These are phyloP conservation scores for Microcebus tavaratra DNA, from an alignment of 2,113 vertebrate genomes.

Conservation along the genomic window DNA sequence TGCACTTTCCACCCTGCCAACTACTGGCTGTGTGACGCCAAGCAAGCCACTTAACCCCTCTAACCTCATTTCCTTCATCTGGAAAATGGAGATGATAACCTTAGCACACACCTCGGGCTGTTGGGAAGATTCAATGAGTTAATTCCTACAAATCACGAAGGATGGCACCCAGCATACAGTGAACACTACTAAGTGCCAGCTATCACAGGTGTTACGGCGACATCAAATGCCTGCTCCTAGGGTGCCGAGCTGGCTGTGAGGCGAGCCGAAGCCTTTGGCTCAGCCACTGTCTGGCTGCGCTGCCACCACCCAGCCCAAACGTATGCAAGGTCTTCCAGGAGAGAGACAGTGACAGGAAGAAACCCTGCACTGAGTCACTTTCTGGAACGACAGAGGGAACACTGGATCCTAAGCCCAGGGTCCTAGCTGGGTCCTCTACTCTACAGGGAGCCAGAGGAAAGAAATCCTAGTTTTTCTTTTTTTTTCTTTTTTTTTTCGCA, in stretches of 20 bases:
- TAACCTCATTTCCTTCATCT: not conserved
- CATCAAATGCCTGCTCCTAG: not conserved
- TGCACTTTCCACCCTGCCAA: not conserved
- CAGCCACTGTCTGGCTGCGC: not conserved
- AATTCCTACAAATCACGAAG: not conserved
- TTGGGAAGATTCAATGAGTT: not conserved
- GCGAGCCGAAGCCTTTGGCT: not conserved
- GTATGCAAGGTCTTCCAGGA: not conserved
- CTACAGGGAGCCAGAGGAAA: not conserved
- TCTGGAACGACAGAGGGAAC: not conserved
- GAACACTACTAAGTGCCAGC: not conserved
- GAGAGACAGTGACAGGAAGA: not conserved
- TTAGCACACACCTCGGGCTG: not conserved
- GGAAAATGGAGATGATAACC: not conserved
- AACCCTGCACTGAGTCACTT: not conserved
- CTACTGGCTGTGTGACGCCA: not conserved
- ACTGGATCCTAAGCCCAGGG: not conserved
- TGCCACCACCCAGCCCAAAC: fast-evolving
- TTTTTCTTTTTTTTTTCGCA: not conserved
- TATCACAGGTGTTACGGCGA: fast-evolving
- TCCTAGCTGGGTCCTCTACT: not conserved
- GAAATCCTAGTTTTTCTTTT: not conserved
- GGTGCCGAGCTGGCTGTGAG: not conserved
- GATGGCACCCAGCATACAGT: fast-evolving
- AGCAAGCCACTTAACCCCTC: not conserved